A percentile compares a stretch with the other conserved stretches of the same genome.
Evolutionary conservation across 2,113 vertebrate genomes (phyloP).

Genomic region (Alexandromys fortis): DNA sequence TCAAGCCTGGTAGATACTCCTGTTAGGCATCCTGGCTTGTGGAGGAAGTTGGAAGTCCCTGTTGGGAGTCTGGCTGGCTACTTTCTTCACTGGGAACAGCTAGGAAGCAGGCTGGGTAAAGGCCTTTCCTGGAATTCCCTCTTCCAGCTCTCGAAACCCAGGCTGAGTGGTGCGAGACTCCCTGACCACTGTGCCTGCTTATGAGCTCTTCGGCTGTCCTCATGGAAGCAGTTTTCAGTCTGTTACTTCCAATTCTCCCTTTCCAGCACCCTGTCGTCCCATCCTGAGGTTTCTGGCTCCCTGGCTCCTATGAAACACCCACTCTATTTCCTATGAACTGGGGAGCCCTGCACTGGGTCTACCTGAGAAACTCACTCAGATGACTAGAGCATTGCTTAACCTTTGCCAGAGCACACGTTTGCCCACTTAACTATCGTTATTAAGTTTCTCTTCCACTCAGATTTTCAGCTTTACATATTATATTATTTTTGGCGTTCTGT

Average conservation of each 20-base stretch:
- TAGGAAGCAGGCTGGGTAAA: background rate
- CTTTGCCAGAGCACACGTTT: constrained; percentile 45
- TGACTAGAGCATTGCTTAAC: constrained; percentile 9
- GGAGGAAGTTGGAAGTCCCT: background rate
- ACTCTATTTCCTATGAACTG: background rate
- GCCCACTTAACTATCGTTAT: constrained; percentile 55
- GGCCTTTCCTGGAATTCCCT: constrained; percentile 23
- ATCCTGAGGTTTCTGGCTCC: background rate
- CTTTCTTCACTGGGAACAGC: background rate
- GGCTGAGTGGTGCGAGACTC: background rate
- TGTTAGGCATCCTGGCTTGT: background rate
- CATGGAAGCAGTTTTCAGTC: background rate
- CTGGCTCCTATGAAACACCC: background rate
- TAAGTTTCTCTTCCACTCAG: constrained; percentile 68
- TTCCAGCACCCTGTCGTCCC: background rate
- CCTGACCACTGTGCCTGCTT: background rate
- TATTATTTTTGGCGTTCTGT: constrained; percentile 51
- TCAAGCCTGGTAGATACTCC: background rate
- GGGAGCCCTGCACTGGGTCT: background rate
- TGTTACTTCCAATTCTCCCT: background rate
- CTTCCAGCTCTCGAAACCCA: background rate
- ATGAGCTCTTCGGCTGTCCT: background rate
- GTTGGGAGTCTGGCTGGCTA: background rate
- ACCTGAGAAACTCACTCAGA: constrained; percentile 36
- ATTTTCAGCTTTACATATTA: constrained; percentile 60